Evolutionary conservation across 1,140 invertebrate genomes (phyloP).

Genomic region (Colletes gigas): DNA sequence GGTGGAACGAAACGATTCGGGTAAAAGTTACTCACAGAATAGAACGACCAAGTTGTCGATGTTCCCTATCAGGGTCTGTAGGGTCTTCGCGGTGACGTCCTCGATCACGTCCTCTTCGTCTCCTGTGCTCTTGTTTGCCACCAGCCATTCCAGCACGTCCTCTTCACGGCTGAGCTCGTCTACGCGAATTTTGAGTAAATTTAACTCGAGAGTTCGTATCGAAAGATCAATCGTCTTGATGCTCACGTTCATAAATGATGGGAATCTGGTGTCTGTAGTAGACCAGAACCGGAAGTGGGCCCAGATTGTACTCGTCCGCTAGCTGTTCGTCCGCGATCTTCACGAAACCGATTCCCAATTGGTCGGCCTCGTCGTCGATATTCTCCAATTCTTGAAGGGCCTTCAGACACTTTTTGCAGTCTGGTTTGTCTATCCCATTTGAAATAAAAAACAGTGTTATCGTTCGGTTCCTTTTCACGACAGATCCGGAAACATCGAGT

Average conservation of each 20-base stretch:
- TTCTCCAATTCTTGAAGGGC: conserved; percentile 95
- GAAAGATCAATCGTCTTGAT: background rate
- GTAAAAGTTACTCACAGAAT: conserved; percentile 89
- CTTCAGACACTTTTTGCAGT: conserved; percentile 95
- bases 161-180: conserved; percentile 95
- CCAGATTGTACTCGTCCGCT: conserved; percentile 95
- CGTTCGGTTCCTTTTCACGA: background rate
- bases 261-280: conserved; percentile 97
- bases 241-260: conserved; percentile 95
- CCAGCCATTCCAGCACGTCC: conserved; percentile 95
- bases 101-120: conserved; percentile 97
- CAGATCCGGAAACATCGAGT: background rate
- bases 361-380: conserved; percentile 97
- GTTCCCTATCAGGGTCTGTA: conserved; percentile 93
- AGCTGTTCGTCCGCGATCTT: conserved; percentile 96
- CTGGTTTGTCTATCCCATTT: conserved; percentile 91
- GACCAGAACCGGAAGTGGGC: conserved; percentile 92
- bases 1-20: background rate
- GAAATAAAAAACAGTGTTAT: conserved; percentile 72
- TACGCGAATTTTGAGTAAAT: conserved; percentile 74
- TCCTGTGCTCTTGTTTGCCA: conserved; percentile 94
- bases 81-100: conserved; percentile 93
- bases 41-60: conserved; percentile 95
- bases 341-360: conserved; percentile 95
- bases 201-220: background rate